Conservation (phyloP, 2,113 vertebrate genomes). For the Suricata suricatta region DNA sequence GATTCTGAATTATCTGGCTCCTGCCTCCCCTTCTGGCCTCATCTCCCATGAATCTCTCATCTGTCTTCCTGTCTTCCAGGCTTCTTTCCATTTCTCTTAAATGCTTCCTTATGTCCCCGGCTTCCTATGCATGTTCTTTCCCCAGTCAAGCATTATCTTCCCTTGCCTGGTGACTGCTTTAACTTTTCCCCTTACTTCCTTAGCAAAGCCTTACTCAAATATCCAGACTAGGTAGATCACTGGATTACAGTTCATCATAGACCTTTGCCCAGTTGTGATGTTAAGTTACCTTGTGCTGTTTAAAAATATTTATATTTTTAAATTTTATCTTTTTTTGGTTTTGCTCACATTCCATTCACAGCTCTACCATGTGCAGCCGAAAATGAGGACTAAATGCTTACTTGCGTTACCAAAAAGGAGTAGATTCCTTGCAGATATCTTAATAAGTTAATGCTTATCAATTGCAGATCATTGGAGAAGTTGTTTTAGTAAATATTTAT, state of each 20-base stretch:
- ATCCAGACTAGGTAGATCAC: not conserved
- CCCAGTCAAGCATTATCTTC: not conserved
- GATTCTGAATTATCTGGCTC: not conserved
- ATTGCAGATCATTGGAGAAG: not conserved
- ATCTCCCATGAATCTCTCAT: not conserved
- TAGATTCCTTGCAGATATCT: not conserved
- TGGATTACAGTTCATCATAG: not conserved
- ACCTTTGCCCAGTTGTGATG: not conserved
- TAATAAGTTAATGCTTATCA: not conserved
- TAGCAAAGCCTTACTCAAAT: not conserved
- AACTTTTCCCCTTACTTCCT: not conserved
- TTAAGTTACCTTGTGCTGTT: not conserved
- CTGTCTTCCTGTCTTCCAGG: not conserved
- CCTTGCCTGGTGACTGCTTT: not conserved
- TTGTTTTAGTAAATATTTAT: not conserved
- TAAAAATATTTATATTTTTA: not conserved
- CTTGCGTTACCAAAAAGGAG: not conserved
- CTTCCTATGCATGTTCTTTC: not conserved
- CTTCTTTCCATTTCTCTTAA: not conserved
- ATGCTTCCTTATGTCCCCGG: rapidly evolving
- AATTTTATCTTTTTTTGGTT: not conserved
- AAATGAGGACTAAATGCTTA: not conserved
- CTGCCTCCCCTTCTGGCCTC: rapidly evolving
- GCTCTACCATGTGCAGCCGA: not conserved
- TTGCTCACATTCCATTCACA: not conserved